Conservation (phyloP, 1,140 invertebrate genomes). For the Eumeta japonica region DNA sequence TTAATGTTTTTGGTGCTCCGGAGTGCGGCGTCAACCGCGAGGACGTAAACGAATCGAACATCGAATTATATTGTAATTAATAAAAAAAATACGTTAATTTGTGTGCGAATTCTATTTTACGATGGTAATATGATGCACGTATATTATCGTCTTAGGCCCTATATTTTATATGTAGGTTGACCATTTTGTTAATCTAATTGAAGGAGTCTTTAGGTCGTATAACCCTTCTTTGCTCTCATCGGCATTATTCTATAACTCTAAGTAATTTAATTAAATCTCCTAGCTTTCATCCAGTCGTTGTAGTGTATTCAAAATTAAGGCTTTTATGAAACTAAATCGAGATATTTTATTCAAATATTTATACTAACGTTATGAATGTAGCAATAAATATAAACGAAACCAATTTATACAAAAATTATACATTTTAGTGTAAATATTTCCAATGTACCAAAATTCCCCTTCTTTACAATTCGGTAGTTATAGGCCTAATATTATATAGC, state of each 20-base stretch:
- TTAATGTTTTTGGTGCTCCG: slow-evolving; percentile 48
- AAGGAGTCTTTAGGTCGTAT: no score
- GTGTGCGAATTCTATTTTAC: no score
- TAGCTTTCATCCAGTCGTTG: no score
- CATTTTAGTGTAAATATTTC: slow-evolving; percentile 49
- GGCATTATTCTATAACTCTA: no score
- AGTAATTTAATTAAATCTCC: no score
- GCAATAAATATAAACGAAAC: slow-evolving; percentile 39
- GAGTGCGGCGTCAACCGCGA: slow-evolving; percentile 36
- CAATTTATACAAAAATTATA: slow-evolving; percentile 52
- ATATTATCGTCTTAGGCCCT: no score
- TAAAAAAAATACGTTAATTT: slow-evolving; percentile 31
- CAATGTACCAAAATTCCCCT: slow-evolving; percentile 50
- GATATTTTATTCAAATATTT: slow-evolving; percentile 55
- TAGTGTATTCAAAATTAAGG: slow-evolving; percentile 30
- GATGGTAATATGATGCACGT: no score
- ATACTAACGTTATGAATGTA: slow-evolving; percentile 51
- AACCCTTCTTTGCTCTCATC: no score
- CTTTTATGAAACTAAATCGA: slow-evolving; percentile 36
- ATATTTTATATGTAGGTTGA: no score
- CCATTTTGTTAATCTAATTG: no score
- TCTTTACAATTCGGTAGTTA: slow-evolving; percentile 52
- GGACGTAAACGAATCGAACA: slow-evolving; percentile 38
- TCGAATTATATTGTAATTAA: slow-evolving; percentile 39
- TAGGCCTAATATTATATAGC: slow-evolving; percentile 18